Evolutionary conservation across 2,113 vertebrate genomes (phyloP).

Genomic region (Physeter macrocephalus): DNA sequence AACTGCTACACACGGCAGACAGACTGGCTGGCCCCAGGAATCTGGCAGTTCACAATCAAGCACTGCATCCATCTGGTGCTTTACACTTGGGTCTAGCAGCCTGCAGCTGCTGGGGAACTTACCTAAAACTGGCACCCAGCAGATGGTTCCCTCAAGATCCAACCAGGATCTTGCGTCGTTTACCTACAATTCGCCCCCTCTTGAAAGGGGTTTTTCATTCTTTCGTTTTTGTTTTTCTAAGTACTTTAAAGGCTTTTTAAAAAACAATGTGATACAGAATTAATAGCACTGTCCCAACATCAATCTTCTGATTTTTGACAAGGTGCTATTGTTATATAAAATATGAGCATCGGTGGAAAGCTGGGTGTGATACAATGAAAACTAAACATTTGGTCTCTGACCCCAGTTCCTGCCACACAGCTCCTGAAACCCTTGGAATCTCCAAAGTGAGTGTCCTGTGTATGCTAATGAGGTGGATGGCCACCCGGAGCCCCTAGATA

Average conservation of each 20-base stretch:
- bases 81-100: neutral
- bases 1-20: neutral
- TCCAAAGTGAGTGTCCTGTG: neutral
- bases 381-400: neutral
- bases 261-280: neutral
- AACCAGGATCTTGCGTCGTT: neutral
- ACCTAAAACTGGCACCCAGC: neutral
- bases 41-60: neutral
- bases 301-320: neutral
- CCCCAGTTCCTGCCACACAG: neutral
- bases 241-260: neutral
- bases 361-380: neutral
- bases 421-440: neutral
- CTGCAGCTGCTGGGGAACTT: neutral
- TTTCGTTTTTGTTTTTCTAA: neutral
- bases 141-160: neutral
- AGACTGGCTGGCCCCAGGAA: neutral
- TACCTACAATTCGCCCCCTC: neutral
- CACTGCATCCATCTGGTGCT: fast-evolving
- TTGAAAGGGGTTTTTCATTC: neutral
- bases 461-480: neutral
- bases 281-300: neutral
- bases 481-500: neutral
- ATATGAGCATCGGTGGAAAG: neutral
- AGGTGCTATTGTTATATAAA: neutral